These are phyloP conservation scores for Coboldia fuscipes DNA, from an alignment of 1,140 invertebrate genomes.

Conservation along the genomic window DNA sequence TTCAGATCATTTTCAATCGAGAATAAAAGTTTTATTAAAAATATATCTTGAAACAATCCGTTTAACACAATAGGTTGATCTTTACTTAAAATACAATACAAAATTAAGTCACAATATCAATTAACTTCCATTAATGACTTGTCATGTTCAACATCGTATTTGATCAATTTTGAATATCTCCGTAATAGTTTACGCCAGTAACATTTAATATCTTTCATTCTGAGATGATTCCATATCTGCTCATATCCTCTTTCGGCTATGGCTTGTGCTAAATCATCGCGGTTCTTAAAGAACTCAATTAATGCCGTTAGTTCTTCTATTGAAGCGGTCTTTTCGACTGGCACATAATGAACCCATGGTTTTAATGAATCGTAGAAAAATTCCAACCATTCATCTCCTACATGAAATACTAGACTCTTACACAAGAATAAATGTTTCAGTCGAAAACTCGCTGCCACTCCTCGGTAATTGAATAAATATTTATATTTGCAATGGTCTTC, in stretches of 20 bases:
- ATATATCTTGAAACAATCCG: too few species aligned
- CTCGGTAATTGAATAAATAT: constrained; percentile 90
- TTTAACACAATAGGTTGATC: too few species aligned
- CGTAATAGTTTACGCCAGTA: constrained; percentile 73
- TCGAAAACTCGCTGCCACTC: constrained; percentile 92
- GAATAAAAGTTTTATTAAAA: too few species aligned
- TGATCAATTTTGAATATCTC: constrained; percentile 55
- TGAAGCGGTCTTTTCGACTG: constrained; percentile 46
- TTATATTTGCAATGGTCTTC: constrained; percentile 87
- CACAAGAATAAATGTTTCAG: constrained; percentile 92
- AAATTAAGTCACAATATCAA: too few species aligned
- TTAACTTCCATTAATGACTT: too few species aligned
- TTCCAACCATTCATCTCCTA: constrained; percentile 85
- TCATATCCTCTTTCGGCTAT: constrained; percentile 67
- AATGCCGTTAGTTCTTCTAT: constrained; percentile 44
- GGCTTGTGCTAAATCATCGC: constrained; percentile 50
- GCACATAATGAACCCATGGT: constrained; percentile 93
- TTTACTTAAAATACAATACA: too few species aligned
- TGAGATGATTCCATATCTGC: constrained; percentile 68
- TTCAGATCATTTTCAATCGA: too few species aligned
- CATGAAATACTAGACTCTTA: constrained; percentile 85
- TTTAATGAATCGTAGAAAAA: constrained; percentile 85
- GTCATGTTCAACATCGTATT: constrained; percentile 38
- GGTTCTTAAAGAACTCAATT: constrained; percentile 51
- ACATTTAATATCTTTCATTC: constrained; percentile 59